Evolutionary conservation across 2,113 vertebrate species (phyloP).

Genomic region (Melanerpes formicivorus): DNA sequence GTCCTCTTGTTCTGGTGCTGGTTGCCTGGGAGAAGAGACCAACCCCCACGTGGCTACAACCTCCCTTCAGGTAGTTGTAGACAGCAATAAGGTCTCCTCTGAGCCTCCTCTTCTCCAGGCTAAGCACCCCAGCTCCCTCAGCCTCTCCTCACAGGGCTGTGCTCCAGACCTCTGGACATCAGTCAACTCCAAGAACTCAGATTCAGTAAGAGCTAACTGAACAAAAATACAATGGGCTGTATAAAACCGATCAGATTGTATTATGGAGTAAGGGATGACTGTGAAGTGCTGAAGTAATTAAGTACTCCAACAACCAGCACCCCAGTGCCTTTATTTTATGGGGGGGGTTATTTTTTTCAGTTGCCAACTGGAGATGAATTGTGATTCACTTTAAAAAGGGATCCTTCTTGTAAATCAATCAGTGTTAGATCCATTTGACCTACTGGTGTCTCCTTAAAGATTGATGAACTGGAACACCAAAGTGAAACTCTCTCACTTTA

Average conservation of each 20-base stretch:
- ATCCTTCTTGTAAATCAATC: conserved; percentile 41
- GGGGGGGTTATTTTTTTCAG: conserved; percentile 10
- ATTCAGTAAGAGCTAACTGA: background rate
- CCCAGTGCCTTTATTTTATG: background rate
- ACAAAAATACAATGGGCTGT: background rate
- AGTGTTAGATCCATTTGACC: conserved; percentile 47
- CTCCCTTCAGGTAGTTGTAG: too few species aligned
- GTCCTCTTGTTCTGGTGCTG: too few species aligned
- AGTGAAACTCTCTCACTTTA: conserved; percentile 46
- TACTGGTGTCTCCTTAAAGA: conserved; percentile 64
- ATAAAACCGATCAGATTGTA: background rate
- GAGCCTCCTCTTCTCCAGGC: too few species aligned
- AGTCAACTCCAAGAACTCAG: background rate
- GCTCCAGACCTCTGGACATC: background rate
- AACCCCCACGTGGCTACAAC: too few species aligned
- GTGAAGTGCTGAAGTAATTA: conserved; percentile 20
- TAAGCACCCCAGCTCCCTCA: too few species aligned
- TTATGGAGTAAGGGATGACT: background rate
- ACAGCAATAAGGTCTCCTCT: too few species aligned
- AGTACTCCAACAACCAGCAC: background rate
- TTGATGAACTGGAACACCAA: conserved; percentile 53
- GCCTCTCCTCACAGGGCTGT: too few species aligned
- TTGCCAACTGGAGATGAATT: conserved; percentile 32
- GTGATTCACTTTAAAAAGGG: conserved; percentile 19
- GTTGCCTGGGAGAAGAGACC: too few species aligned